phyloP scores from a whole-genome alignment of 1,140 invertebrate genomes.

The Pseudomyrmex sp. region DNA sequence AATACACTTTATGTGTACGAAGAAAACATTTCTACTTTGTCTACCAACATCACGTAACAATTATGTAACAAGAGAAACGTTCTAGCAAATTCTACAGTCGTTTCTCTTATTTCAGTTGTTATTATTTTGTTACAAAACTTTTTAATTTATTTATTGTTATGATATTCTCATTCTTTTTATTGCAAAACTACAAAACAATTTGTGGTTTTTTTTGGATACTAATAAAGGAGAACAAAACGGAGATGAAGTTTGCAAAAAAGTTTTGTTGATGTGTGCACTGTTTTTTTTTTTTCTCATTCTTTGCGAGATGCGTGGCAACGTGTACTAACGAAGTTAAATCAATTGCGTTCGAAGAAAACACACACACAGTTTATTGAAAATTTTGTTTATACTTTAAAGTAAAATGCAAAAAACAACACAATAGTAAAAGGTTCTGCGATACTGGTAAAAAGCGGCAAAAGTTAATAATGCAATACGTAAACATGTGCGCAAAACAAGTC shows the following conservation, averaged over 20 bases:
- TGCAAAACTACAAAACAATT: no score
- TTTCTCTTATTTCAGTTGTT: not conserved
- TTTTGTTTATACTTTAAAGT: conserved; percentile 6
- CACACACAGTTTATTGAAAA: not conserved
- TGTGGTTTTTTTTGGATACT: not conserved
- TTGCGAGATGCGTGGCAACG: not conserved
- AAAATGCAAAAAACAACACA: not conserved
- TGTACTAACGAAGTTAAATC: not conserved
- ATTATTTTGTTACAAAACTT: not conserved
- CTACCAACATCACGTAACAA: not conserved
- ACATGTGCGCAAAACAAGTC: not conserved
- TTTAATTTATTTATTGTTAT: not conserved
- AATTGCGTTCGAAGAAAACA: not conserved
- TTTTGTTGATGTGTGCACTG: not conserved
- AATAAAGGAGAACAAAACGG: not conserved
- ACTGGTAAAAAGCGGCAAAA: not conserved
- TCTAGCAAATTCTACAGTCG: no score
- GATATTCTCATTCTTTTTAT: not conserved
- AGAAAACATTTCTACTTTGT: not conserved
- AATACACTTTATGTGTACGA: not conserved
- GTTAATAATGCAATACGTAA: not conserved
- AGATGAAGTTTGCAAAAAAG: not conserved
- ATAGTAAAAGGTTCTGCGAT: no score
- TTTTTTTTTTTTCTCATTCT: not conserved
- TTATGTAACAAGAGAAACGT: not conserved